A percentile compares a stretch with the other conserved stretches of the same genome.
Evolutionary conservation across 1,140 invertebrate genomes (phyloP).

Genomic region (Chelonus insularis): DNA sequence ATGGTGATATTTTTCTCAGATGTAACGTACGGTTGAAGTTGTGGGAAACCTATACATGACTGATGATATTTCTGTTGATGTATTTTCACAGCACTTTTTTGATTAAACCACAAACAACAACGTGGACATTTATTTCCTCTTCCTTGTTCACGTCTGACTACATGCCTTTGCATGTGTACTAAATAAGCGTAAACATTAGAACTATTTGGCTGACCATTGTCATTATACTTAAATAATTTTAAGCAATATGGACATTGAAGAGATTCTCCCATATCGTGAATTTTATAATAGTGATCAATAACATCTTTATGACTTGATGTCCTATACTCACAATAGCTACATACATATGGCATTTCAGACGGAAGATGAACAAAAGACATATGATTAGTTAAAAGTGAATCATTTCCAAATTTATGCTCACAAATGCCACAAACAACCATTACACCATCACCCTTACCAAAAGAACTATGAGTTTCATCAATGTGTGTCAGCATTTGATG

Average conservation of each 20-base stretch:
- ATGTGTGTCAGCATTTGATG: conserved; percentile 54
- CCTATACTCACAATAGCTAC: conserved; percentile 72
- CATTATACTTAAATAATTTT: conserved; percentile 61
- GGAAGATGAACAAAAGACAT: conserved; percentile 75
- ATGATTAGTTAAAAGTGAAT: conserved; percentile 68
- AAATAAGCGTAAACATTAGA: conserved; percentile 51
- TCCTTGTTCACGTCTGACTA: conserved; percentile 60
- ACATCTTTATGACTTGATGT: conserved; percentile 74
- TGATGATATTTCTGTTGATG: conserved; percentile 53
- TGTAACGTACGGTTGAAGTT: conserved; percentile 34
- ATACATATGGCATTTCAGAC: conserved; percentile 78
- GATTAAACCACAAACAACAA: conserved; percentile 73
- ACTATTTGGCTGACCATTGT: conserved; percentile 40
- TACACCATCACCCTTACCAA: conserved; percentile 50
- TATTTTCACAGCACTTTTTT: conserved; percentile 62
- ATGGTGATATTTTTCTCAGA: conserved; percentile 53
- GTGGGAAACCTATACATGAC: conserved; percentile 32
- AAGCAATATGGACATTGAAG: conserved; percentile 76
- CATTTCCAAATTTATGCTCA: conserved; percentile 61
- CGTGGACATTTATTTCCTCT: conserved; percentile 67
- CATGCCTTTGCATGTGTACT: conserved; percentile 56
- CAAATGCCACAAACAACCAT: conserved; percentile 71
- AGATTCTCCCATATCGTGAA: conserved; percentile 65
- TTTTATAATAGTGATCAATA: conserved; percentile 72
- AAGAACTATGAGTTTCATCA: conserved; percentile 52